Conservation (phyloP, 2,888 invertebrate species). For the Eristalinus sepulchralis region DNA sequence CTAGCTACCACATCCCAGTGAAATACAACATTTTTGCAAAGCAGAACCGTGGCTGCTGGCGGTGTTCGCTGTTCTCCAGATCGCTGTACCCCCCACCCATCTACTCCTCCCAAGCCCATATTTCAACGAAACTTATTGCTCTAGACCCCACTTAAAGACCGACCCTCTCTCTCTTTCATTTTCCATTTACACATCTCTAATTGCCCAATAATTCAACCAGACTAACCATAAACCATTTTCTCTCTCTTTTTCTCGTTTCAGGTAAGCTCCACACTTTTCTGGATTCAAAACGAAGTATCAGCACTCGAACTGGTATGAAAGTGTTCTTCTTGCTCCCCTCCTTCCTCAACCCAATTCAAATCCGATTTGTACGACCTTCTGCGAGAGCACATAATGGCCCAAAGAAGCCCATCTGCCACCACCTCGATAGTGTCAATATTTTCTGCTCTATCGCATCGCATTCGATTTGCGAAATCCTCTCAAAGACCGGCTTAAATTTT, state of each 20-base stretch:
- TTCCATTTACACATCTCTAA: background rate
- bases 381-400: slow-evolving; percentile 36
- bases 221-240: slow-evolving; percentile 16
- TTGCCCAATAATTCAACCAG: background rate
- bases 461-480: slow-evolving; percentile 66
- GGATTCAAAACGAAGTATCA: background rate
- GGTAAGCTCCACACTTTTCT: slow-evolving; percentile 47
- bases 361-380: slow-evolving; percentile 40
- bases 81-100: background rate
- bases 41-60: no score
- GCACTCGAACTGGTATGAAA: slow-evolving; percentile 2
- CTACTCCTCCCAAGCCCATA: background rate
- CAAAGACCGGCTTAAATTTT: slow-evolving; percentile 66
- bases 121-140: no score
- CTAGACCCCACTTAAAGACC: background rate
- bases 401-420: slow-evolving; percentile 1
- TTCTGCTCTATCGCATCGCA: slow-evolving; percentile 58
- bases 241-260: slow-evolving; percentile 26
- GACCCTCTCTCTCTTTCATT: background rate
- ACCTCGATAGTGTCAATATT: slow-evolving; percentile 60
- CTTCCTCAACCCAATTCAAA: slow-evolving; percentile 28
- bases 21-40: no score
- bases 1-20: no score
- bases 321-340: background rate
- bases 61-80: no score